Base-by-base conservation (phyloP, 2,797 vertebrate genomes). In the Pteronotus mesoamericanus region DNA sequence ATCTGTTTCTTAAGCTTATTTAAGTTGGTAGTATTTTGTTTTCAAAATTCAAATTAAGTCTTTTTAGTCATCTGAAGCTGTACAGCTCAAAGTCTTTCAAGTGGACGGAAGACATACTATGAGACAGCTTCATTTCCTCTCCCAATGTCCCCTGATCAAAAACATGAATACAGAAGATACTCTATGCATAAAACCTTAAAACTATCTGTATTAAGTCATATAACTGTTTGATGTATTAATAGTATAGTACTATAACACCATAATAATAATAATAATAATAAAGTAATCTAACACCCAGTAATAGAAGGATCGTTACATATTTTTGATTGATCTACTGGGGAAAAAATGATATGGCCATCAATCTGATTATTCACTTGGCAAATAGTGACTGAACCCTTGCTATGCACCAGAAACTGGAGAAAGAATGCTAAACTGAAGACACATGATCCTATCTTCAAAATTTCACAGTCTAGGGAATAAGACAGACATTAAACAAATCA, bases 11-110 rank as follows among this genome's bases (percentile, higher is more conserved):
- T 75, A 66, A 94, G n/a, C 34, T 94, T 68, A 86, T 72, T 85
- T 53, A 88, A 61, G 18, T 22, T 83, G 55, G 21, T 86, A 93
- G 37, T 57, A 77, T 82, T 97, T 91, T 89, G 42, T 55, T 93
- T 96, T 66, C 39, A 66, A 84, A 96, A 72, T 74, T 77, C 79
- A 92, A 71, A 91, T 61, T 93, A 74, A 84, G 46, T 61, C 68
- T 86, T 89, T 24, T 57, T 12, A 72, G 57, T 90, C 77, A 83
- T 55, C 69, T 88, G 72, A 69, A 69, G 61, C 34, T 34, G 26
- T 64, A 53, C 6, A 91, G 44, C 48, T 59, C 48, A 34, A 71
- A 44, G 46, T 80, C 44, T 92, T 89, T 55, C 68, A 77, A 75
- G 71, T 22, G 46, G 55, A 78, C 59, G 83, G 29, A 92, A 94